Conservation (phyloP, 2,797 vertebrate species). For the Dermochelys coriacea region DNA sequence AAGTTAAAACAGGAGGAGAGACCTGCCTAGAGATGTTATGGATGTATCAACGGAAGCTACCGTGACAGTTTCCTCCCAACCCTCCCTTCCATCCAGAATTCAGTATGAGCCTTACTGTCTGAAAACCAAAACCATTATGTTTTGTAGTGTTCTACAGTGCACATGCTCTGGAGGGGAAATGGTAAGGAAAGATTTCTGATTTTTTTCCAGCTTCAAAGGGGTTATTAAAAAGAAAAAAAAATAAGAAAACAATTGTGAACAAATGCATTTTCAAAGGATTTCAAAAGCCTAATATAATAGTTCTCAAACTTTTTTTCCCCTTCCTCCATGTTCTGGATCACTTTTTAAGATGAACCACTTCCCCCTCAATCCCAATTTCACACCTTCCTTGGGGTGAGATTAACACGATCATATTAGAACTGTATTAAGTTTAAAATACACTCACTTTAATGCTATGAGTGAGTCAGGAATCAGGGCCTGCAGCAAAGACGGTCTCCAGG, state of each 20-base stretch:
- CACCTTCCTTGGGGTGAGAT: not conserved
- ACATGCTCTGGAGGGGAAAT: not conserved
- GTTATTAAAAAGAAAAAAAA: not conserved
- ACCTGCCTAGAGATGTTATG: not conserved
- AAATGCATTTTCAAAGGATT: not conserved
- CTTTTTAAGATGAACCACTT: too few species aligned
- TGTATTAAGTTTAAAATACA: not conserved
- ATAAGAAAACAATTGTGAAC: not conserved
- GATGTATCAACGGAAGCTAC: not conserved
- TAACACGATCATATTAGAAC: not conserved
- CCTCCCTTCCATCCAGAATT: not conserved
- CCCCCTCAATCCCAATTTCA: not conserved
- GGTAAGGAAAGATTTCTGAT: not conserved
- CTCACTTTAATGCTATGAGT: not conserved
- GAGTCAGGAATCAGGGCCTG: too few species aligned
- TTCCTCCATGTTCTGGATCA: not conserved
- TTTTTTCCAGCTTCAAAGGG: not conserved
- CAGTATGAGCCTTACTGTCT: not conserved
- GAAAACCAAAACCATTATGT: not conserved
- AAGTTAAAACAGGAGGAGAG: not conserved
- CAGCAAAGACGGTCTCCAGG: too few species aligned
- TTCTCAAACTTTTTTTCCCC: not conserved
- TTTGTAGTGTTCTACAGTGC: not conserved
- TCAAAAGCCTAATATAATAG: not conserved
- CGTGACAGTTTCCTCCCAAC: not conserved